Conservation (phyloP, 2,888 invertebrate species). For the Ophion ellenae region DNA sequence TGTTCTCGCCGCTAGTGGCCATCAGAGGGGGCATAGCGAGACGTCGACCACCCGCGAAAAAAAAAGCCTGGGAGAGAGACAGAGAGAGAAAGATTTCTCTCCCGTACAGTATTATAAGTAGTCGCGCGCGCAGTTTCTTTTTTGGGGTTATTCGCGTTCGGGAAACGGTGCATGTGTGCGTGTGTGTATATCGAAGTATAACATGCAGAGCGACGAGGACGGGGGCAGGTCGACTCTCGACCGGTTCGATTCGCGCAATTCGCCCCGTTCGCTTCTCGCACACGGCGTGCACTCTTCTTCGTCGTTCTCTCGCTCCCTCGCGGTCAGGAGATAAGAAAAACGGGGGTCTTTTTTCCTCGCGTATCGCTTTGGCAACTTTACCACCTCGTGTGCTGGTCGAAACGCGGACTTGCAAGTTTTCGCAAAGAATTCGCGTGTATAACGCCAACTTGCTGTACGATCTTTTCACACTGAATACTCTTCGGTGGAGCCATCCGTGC, state of each 20-base stretch:
- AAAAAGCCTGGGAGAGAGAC: conserved; percentile 31
- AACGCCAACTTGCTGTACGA: not conserved
- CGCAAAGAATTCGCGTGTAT: not conserved
- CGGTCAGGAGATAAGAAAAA: conserved; percentile 56
- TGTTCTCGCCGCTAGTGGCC: conserved; percentile 66
- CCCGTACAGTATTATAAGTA: conserved; percentile 20
- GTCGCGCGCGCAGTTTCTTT: conserved; percentile 51
- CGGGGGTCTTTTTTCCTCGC: conserved; percentile 6
- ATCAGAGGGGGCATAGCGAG: conserved; percentile 63
- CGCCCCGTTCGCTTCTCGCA: conserved; percentile 43
- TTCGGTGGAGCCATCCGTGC: not conserved
- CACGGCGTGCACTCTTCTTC: conserved; percentile 35
- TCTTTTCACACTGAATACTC: not conserved
- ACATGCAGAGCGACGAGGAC: conserved; percentile 25
- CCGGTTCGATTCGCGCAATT: conserved; percentile 60
- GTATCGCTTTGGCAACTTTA: conserved; percentile 3
- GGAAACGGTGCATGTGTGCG: conserved; percentile 39
- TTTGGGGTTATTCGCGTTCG: conserved; percentile 67
- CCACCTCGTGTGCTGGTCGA: not conserved
- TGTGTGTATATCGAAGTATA: not conserved
- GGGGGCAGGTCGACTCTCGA: conserved; percentile 44
- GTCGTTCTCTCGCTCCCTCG: conserved; percentile 33
- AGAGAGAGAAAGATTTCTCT: conserved; percentile 42
- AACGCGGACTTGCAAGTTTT: not conserved
- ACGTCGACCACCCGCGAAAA: conserved; percentile 72